Percentiles rank a stretch among this genome's conserved stretches.
Evolutionary conservation across 2,797 vertebrate genomes (phyloP).

Genomic region (Hemibagrus guttatus): DNA sequence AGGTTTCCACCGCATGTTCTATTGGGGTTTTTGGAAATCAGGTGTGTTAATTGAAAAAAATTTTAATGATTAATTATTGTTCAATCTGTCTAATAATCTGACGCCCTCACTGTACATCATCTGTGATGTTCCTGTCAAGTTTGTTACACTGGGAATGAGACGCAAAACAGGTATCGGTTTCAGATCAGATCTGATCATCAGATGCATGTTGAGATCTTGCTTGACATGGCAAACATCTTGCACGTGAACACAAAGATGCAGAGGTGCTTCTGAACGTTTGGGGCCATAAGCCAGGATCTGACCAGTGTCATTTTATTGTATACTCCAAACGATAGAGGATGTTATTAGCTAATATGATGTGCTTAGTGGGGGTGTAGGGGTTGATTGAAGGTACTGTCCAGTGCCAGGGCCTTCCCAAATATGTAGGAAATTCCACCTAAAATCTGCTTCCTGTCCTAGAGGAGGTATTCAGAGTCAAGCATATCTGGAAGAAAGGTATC

Average conservation of each 20-base stretch:
- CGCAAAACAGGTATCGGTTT: neutral
- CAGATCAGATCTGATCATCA: neutral
- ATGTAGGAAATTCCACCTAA: neutral
- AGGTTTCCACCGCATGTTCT: constrained; percentile 95
- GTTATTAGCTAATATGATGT: neutral
- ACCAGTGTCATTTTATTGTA: neutral
- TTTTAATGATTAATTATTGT: too few relatives aligned
- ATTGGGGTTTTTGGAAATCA: constrained; percentile 95
- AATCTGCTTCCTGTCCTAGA: neutral
- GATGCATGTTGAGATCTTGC: neutral
- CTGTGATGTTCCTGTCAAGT: neutral
- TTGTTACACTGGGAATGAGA: neutral
- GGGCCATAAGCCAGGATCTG: neutral
- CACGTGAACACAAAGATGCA: neutral
- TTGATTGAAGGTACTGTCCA: neutral
- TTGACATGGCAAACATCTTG: neutral
- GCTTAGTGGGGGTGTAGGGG: neutral
- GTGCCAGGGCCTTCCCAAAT: neutral
- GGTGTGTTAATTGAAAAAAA: constrained; percentile 69
- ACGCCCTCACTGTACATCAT: neutral
- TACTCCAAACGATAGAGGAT: neutral
- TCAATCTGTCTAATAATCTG: neutral
- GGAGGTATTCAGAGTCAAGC: neutral
- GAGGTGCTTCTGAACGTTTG: neutral
- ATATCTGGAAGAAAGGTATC: neutral